phyloP scores from a whole-genome alignment of 2,797 vertebrate genomes.

The Triplophysa bombifrons region DNA sequence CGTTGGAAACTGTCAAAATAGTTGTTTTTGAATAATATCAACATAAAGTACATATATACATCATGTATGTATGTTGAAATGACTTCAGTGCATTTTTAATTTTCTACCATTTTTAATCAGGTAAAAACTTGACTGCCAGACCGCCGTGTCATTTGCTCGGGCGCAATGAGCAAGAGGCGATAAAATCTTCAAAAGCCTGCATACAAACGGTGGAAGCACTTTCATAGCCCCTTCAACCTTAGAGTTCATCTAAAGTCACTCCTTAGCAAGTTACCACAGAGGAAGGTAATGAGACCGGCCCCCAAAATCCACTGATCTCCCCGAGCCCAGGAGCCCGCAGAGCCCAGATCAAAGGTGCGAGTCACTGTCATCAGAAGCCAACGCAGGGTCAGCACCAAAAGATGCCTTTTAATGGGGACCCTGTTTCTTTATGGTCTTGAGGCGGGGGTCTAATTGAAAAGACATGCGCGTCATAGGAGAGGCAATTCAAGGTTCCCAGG shows the following conservation, averaged over 20 bases:
- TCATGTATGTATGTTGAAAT: no score
- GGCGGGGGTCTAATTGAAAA: slow-evolving; percentile 60
- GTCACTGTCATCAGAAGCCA: slow-evolving; percentile 59
- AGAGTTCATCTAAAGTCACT: slow-evolving; percentile 65
- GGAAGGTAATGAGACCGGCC: slow-evolving; percentile 36
- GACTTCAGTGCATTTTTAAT: not conserved
- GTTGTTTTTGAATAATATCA: not conserved
- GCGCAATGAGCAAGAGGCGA: not conserved
- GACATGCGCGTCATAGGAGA: slow-evolving; percentile 55
- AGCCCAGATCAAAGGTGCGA: slow-evolving; percentile 65
- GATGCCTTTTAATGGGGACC: slow-evolving; percentile 61
- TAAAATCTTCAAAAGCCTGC: slow-evolving; percentile 51
- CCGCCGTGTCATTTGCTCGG: no score
- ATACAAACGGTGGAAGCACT: slow-evolving; percentile 69
- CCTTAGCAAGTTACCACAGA: slow-evolving; percentile 45
- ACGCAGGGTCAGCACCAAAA: slow-evolving; percentile 56
- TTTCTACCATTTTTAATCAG: not conserved
- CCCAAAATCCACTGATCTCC: slow-evolving; percentile 42
- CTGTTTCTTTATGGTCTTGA: slow-evolving; percentile 57
- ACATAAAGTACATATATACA: no score
- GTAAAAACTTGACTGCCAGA: not conserved
- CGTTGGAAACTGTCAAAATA: slow-evolving; percentile 23
- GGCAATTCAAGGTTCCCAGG: slow-evolving; percentile 54
- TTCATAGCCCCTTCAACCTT: slow-evolving; percentile 68
- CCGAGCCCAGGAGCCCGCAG: slow-evolving; percentile 45